These are phyloP conservation scores for Noctua pronuba DNA, from an alignment of 2,888 invertebrate genomes.

Conservation along the genomic window DNA sequence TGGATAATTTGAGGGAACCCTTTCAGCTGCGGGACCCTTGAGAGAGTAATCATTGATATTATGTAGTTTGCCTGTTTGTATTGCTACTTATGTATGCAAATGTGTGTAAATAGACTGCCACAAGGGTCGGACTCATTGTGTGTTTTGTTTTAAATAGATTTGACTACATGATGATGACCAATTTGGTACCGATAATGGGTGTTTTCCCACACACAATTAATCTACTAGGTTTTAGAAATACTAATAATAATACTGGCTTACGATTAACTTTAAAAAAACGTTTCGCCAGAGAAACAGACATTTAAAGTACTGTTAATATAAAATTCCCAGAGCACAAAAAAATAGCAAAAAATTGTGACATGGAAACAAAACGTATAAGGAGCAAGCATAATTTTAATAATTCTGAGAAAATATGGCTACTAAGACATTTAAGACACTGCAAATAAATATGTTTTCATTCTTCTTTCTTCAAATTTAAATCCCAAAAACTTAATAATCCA, in stretches of 20 bases:
- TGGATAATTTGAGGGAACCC: constrained; percentile 86
- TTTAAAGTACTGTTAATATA: not conserved
- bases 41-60: constrained; percentile 81
- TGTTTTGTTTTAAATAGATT: not conserved
- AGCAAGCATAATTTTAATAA: not conserved
- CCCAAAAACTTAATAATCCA: not conserved
- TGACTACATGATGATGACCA: not conserved
- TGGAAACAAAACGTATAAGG: too few species aligned
- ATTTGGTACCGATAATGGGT: not conserved
- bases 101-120: constrained; percentile 23
- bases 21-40: constrained; percentile 75
- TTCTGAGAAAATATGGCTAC: not conserved
- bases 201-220: not conserved
- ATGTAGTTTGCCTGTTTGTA: constrained; percentile 80
- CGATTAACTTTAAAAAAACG: not conserved
- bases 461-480: not conserved
- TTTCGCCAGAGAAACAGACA: not conserved
- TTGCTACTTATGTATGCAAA: constrained; percentile 59
- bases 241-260: too few species aligned
- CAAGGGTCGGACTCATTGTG: not conserved
- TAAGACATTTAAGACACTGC: not conserved
- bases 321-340: not conserved
- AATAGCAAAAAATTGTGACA: not conserved
- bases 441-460: not conserved
- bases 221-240: not conserved